phyloP scores from a whole-genome alignment of 2,797 vertebrate species.

The Karalla daura region DNA sequence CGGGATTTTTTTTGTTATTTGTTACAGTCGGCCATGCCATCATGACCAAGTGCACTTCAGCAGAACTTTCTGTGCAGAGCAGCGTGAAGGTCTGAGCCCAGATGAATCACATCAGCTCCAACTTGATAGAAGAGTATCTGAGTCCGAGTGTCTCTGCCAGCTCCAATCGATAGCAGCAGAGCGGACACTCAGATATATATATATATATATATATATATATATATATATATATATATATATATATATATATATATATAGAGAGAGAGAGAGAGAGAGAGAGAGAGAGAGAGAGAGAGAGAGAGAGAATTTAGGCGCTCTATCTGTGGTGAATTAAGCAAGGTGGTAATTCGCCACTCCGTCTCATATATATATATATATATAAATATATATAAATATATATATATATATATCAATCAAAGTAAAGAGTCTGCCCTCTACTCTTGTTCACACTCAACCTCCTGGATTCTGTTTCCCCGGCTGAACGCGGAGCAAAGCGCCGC shows the following conservation, averaged over 20 bases:
- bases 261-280: no score
- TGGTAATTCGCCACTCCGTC: conserved; percentile 10
- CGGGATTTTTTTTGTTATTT: neutral
- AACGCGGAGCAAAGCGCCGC: conserved; percentile 1
- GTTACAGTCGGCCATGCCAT: no score
- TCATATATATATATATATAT: no score
- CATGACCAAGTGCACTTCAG: neutral
- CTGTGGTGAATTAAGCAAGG: conserved; percentile 6
- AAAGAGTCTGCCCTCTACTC: no score
- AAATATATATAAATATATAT: no score
- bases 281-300: no score
- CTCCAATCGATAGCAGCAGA: conserved; percentile 24
- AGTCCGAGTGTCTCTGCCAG: conserved; percentile 20
- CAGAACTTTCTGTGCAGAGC: neutral
- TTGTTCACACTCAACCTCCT: no score
- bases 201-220: no score
- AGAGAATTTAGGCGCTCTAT: neutral
- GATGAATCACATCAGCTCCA: neutral
- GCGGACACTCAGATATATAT: conserved; percentile 29
- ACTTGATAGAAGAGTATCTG: neutral
- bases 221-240: no score
- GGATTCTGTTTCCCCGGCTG: conserved; percentile 8
- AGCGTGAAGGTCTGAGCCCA: neutral
- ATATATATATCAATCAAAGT: no score
- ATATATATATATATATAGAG: no score